A percentile compares a stretch with the other conserved stretches of the same genome.
Evolutionary conservation across 2,888 invertebrate genomes (phyloP).

Genomic region (Rhagium mordax): DNA sequence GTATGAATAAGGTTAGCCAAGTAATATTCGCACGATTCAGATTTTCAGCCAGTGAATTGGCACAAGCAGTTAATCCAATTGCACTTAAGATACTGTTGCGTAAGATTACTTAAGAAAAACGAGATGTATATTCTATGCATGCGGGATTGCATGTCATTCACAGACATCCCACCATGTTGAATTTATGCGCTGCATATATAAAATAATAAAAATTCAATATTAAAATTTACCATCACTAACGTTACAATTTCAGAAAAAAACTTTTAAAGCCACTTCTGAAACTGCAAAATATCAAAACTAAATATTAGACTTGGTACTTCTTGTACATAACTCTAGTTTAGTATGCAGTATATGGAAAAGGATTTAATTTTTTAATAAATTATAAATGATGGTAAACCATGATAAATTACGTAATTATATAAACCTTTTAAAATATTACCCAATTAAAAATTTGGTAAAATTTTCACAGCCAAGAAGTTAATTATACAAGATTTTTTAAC

Average conservation of each 20-base stretch:
- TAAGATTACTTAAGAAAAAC: no score
- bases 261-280: slow-evolving; percentile 1
- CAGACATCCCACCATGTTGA: no score
- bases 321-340: slow-evolving; percentile 10
- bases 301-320: slow-evolving; percentile 1
- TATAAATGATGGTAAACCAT: neutral
- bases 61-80: no score
- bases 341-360: slow-evolving; percentile 22
- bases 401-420: neutral
- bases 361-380: neutral
- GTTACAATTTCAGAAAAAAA: slow-evolving; percentile 7
- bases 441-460: neutral
- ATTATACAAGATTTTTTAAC: slow-evolving; percentile 1
- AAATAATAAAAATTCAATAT: neutral
- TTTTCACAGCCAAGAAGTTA: slow-evolving; percentile 24
- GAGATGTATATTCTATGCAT: no score
- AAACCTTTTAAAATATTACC: neutral
- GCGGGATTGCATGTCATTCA: no score
- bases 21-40: no score
- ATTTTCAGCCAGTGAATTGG: no score
- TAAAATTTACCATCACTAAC: slow-evolving; percentile 7
- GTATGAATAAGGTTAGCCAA: no score
- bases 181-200: neutral
- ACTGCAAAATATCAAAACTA: slow-evolving; percentile 9
- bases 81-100: no score